Evolutionary conservation across 1,140 invertebrate species (phyloP).

Genomic region (Dinoponera quadriceps): DNA sequence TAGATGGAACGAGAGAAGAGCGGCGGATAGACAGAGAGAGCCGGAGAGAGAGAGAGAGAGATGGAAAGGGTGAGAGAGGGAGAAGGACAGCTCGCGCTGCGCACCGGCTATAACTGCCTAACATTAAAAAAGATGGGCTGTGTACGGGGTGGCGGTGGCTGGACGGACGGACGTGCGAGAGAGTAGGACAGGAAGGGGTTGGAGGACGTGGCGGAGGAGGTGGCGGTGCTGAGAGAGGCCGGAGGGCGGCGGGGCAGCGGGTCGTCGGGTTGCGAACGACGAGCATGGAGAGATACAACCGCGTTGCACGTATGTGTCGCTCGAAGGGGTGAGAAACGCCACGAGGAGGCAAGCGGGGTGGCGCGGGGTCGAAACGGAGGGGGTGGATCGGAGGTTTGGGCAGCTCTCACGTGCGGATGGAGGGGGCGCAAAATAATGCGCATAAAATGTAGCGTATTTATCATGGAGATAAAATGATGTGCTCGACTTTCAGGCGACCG

Average conservation of each 20-base stretch:
- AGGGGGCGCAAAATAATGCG: constrained; percentile 83
- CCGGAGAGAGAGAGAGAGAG: constrained; percentile 2
- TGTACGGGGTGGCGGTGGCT: constrained; percentile 79
- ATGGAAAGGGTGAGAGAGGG: constrained; percentile 26
- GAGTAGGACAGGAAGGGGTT: constrained; percentile 69
- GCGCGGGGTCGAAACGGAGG: constrained; percentile 18
- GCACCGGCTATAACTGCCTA: constrained; percentile 85
- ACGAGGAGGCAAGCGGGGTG: constrained; percentile 57
- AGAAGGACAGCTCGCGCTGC: constrained; percentile 71
- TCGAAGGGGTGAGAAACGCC: constrained; percentile 68
- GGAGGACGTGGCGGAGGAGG: constrained; percentile 68
- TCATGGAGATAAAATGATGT: constrained; percentile 85
- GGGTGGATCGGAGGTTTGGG: constrained; percentile 60
- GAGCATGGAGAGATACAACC: constrained; percentile 75
- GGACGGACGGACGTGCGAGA: constrained; percentile 66
- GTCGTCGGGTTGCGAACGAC: constrained; percentile 72
- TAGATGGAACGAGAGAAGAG: constrained; percentile 2
- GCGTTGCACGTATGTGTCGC: constrained; percentile 74
- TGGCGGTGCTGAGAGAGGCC: constrained; percentile 65
- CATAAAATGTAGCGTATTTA: constrained; percentile 86
- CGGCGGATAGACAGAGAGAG: not conserved
- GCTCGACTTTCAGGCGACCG: constrained; percentile 82
- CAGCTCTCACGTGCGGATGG: constrained; percentile 62
- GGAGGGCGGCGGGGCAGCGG: constrained; percentile 57
- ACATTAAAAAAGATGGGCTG: constrained; percentile 86